Conservation (phyloP, 2,797 vertebrate species). For the Syngnathus rostellatus region DNA sequence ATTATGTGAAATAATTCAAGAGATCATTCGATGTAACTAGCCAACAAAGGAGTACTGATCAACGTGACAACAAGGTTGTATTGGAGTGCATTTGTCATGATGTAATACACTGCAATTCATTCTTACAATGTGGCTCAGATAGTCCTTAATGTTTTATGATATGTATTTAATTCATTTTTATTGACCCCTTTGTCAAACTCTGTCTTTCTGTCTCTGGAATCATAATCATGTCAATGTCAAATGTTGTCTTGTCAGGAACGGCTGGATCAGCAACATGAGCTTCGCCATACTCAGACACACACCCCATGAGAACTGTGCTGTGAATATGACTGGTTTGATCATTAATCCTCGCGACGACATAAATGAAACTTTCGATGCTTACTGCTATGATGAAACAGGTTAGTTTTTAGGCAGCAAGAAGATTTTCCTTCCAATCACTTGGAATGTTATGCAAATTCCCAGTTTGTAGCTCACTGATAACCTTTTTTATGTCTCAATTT, state of each 20-base stretch:
- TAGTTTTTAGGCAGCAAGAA: constrained; percentile 10
- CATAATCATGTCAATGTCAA: background rate
- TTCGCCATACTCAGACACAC: constrained; percentile 73
- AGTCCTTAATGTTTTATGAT: too few species aligned
- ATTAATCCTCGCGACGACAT: accelerated
- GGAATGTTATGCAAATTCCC: background rate
- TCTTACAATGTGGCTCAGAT: too few species aligned
- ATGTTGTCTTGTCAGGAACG: constrained; percentile 68
- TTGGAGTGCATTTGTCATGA: background rate
- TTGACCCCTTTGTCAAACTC: background rate
- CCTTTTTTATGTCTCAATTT: background rate
- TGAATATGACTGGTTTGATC: constrained; percentile 69
- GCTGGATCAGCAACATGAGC: constrained; percentile 68
- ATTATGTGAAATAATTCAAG: background rate
- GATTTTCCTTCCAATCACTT: background rate
- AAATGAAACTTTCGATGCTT: constrained; percentile 60
- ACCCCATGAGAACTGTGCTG: constrained; percentile 68
- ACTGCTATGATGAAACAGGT: constrained; percentile 81
- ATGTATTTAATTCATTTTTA: too few species aligned
- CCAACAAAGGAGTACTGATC: background rate
- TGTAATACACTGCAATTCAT: too few species aligned
- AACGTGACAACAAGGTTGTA: background rate
- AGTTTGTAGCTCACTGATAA: background rate
- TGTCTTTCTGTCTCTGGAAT: background rate
- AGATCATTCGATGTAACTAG: background rate